Percentiles rank a stretch among this genome's conserved stretches.
phyloP scores from a whole-genome alignment of 1,140 invertebrate species.

The Eubasilissa regina region DNA sequence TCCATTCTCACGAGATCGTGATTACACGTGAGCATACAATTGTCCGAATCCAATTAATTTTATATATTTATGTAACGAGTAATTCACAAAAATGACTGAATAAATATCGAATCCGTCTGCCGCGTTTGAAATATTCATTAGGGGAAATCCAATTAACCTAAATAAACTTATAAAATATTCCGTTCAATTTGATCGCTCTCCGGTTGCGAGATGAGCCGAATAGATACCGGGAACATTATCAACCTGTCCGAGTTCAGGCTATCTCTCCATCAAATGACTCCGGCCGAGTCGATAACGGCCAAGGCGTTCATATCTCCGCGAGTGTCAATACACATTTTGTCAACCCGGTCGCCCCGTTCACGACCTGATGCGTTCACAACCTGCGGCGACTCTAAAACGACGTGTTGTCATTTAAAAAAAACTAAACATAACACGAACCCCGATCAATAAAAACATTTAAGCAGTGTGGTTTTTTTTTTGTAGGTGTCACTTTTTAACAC shows the following conservation, averaged over 20 bases:
- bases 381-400: neutral
- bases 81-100: no score
- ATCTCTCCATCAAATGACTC: conserved; percentile 29
- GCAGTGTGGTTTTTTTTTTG: no score
- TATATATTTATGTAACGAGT: no score
- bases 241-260: conserved; percentile 10
- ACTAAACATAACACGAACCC: no score
- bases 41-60: no score
- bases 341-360: conserved; percentile 15
- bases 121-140: neutral
- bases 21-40: no score
- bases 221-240: neutral
- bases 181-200: conserved; percentile 15
- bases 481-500: no score
- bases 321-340: conserved; percentile 49
- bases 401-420: neutral
- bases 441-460: no score
- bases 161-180: conserved; percentile 38
- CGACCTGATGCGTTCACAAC: conserved; percentile 2
- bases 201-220: neutral
- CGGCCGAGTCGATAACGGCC: conserved; percentile 25
- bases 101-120: no score
- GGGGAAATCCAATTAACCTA: conserved; percentile 37
- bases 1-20: no score
- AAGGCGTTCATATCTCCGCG: conserved; percentile 34